Percentiles rank a stretch among this genome's conserved stretches.
Conservation (phyloP, 2,888 invertebrate genomes). For the Aplocera efformata region DNA sequence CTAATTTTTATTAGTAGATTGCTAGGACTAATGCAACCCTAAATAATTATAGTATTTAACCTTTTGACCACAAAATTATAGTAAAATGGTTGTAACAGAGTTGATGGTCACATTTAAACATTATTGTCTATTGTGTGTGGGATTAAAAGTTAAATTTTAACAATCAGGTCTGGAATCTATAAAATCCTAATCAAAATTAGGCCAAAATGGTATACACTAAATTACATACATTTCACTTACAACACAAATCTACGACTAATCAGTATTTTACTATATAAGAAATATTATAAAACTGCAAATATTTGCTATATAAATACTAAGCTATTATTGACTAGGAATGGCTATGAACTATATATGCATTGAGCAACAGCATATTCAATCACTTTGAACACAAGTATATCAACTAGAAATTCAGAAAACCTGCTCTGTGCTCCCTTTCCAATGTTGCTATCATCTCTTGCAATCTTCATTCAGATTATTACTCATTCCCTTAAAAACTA, state of each 20-base stretch:
- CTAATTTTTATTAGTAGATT: conserved; percentile 1
- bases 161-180: background rate
- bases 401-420: conserved; percentile 30
- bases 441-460: conserved; percentile 32
- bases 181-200: conserved; percentile 5
- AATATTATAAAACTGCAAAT: conserved; percentile 30
- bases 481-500: conserved; percentile 7
- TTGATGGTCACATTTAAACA: too few species aligned
- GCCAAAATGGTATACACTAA: conserved; percentile 3
- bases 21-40: too few species aligned
- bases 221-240: conserved; percentile 18
- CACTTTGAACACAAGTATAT: conserved; percentile 2
- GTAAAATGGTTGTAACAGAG: too few species aligned
- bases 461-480: conserved; percentile 23
- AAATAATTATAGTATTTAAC: too few species aligned
- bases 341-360: conserved; percentile 1
- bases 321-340: conserved; percentile 38
- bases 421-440: conserved; percentile 37
- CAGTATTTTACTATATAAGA: conserved; percentile 35
- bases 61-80: too few species aligned
- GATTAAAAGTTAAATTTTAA: background rate
- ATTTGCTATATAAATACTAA: conserved; percentile 17
- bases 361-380: too few species aligned
- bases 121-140: too few species aligned
- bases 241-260: background rate